Evolutionary conservation across 2,113 vertebrate genomes (phyloP), one percentile per base, ranked within the genome.

Genomic region (Malurus alboscapulatus): DNA sequence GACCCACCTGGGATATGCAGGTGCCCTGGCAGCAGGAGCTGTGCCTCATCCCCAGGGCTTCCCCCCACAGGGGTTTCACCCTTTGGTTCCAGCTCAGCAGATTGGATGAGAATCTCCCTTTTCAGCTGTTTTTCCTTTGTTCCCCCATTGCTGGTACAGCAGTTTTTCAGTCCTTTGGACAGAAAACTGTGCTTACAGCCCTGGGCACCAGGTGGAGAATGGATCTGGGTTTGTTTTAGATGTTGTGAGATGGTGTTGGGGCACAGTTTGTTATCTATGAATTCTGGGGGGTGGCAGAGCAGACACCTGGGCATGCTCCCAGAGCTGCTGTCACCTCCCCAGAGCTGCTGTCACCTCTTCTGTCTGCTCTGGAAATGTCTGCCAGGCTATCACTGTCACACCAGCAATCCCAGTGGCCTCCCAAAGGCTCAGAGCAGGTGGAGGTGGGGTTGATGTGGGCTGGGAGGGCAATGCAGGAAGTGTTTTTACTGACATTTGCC

Each of bases 241-340:
- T 65, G 48, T 63, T 1, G 0, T 84, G 84, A 84, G 73, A 72
- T 42, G 69, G 14, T 84, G 44, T 53, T 27, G 48, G 30, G 84
- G 34, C 77, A 84, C 3, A 25, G 45, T 1, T 68, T 44, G 73
- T 65, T 38, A 78, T 26, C 77, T 55, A 9, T 6, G 3, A 75
- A 45, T 65, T 66, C n/a, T 89, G 69, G 48, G 87, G 51, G 40
- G 6, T 84, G 84, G 66, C 87, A 91, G 73, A 75, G 81, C 80
- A 81, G 84, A 22, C 25, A n/a, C 53, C 34, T 65, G 62, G 66
- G 58, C 62, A 16, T 1, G 8, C 5, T 94, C 74, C 66, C 74
- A 91, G 74, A 34, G 30, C 67, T 54, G 75, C 76, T 5, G 1
- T 68, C 68, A 47, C 51, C 84, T 83, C 12, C 69, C 61, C 81